These are phyloP conservation scores for Gymnoscopelus braueri DNA, from an alignment of 2,797 vertebrate genomes.

Conservation along the genomic window DNA sequence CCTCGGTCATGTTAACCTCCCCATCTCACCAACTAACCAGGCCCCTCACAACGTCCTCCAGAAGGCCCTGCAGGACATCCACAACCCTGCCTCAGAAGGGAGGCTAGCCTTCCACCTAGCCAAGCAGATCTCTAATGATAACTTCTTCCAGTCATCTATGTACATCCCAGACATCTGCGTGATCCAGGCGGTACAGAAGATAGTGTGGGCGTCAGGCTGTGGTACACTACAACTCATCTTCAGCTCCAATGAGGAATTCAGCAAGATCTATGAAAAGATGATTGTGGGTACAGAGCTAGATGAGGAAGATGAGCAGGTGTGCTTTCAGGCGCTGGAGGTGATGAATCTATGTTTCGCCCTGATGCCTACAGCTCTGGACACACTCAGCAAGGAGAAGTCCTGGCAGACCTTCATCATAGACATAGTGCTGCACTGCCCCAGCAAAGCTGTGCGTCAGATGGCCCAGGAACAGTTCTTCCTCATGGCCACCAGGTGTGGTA, in stretches of 20 bases:
- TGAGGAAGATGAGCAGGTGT: constrained; percentile 97
- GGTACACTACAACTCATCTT: constrained; percentile 97
- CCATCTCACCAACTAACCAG: constrained; percentile 95
- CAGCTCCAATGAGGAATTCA: constrained; percentile 97
- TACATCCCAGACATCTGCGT: constrained; percentile 99
- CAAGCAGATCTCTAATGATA: constrained; percentile 97
- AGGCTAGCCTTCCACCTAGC: constrained; percentile 98
- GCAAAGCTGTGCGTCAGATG: constrained; percentile 98
- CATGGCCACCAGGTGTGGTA: constrained; percentile 98
- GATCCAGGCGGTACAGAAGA: constrained; percentile 97
- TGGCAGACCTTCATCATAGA: constrained; percentile 99
- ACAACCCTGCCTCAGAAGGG: constrained; percentile 97
- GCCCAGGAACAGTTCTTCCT: constrained; percentile 99
- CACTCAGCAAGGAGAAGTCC: constrained; percentile 99
- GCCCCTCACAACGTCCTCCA: constrained; percentile 98
- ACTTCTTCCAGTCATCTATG: constrained; percentile 93
- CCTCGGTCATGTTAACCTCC: constrained; percentile 94
- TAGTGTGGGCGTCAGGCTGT: constrained; percentile 98
- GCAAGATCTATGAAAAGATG: constrained; percentile 99
- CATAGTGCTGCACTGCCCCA: constrained; percentile 96
- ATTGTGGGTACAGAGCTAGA: constrained; percentile 96
- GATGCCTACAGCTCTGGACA: constrained; percentile 96
- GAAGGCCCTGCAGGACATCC: constrained; percentile 98
- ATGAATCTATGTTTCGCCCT: constrained; percentile 99
- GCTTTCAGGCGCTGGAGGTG: constrained; percentile 97